Base-by-base conservation (phyloP, 2,797 vertebrate species). In the Odontamblyopus rebecca region DNA sequence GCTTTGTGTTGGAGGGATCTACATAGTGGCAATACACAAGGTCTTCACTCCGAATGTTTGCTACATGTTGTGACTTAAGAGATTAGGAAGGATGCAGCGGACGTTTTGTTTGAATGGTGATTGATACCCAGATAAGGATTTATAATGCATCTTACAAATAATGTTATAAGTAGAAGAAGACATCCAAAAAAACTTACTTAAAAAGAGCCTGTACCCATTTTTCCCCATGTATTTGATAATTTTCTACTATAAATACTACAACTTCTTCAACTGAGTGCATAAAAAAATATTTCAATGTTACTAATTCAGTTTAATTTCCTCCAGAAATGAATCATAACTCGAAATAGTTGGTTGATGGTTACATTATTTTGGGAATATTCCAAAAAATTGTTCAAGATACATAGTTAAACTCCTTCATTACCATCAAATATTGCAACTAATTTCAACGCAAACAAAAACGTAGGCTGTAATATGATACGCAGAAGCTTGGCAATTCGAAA, bases 1-100 rank as follows among this genome's bases (percentile, higher is more conserved):
- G 68, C 64, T 71, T 81, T 81, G 69, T 78, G 78, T 69, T 60
- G 67, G 77, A 16, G 51, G 67, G 72, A 80, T 80, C 69, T 78
- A 67, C 59, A 44, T 12, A 63, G 44, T 5, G n/a, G 59, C 68
- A 69, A 38, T 38, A 75, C 76, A 81, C 67, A 73, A 67, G 70
- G 61, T 16, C 2, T 0, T 30, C 41, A 32, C 70, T 65, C 51
- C 27, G 61, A 61, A 74, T 18, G 71, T 79, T 82, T 84, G 54
- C 68, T 29, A 38, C 68, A 5, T 44, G 65, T 74, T 73, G 77
- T 75, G 54, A 75, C 69, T 75, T 29, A 3, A 38, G 53, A 59
- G 75, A 69, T 76, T n/a, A 64, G 68, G n/a, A 59, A 74, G 68
- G 54, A 41, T 26, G 35, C 5, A 3, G 30, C 13, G 32, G 65